A percentile compares a stretch with the other conserved stretches of the same genome.
Conservation (phyloP, 2,888 invertebrate species). For the Euphydryas editha region DNA sequence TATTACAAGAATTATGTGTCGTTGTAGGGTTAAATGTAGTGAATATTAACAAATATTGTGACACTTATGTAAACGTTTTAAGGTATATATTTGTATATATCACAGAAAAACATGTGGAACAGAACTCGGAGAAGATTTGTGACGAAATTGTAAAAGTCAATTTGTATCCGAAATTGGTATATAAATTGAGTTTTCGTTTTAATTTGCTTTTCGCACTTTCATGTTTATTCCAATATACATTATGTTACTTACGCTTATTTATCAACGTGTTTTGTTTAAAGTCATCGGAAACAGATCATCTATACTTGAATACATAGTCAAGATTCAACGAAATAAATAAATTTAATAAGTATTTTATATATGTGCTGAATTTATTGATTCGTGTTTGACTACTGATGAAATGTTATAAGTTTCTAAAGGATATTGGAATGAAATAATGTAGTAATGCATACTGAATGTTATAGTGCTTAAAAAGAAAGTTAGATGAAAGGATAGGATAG, state of each 20-base stretch:
- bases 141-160: slow-evolving; percentile 22
- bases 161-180: slow-evolving; percentile 8
- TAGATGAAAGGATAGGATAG: too few species aligned
- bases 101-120: not conserved
- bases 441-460: too few species aligned
- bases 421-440: too few species aligned
- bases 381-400: too few species aligned
- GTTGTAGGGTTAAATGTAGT: not conserved
- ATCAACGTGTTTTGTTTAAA: not conserved
- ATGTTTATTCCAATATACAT: not conserved
- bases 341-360: too few species aligned
- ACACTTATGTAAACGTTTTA: not conserved
- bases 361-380: too few species aligned
- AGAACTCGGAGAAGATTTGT: slow-evolving; percentile 9
- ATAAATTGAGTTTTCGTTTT: slow-evolving; percentile 9
- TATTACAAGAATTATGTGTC: too few species aligned
- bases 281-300: not conserved
- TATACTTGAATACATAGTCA: too few species aligned
- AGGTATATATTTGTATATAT: not conserved
- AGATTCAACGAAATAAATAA: too few species aligned
- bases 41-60: not conserved
- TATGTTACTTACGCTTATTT: not conserved
- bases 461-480: too few species aligned
- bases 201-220: slow-evolving; percentile 4
- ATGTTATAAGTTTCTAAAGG: too few species aligned